Percentiles rank a stretch among this genome's conserved stretches.
These are phyloP conservation scores for Rhegmatorhina hoffmannsi DNA, from an alignment of 2,113 vertebrate species.

Conservation along the genomic window DNA sequence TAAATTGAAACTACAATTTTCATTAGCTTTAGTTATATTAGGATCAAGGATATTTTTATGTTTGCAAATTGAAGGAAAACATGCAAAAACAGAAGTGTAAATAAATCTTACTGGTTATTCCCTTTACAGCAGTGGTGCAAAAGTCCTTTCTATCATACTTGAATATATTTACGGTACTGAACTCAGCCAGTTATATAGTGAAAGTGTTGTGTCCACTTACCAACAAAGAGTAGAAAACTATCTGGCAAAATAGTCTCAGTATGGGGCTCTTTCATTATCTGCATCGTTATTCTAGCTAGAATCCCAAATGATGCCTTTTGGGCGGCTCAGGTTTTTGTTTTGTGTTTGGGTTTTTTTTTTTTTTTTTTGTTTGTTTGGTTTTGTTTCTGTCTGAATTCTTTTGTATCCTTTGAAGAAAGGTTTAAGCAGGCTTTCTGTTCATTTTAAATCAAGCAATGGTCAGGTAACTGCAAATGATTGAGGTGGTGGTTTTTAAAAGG, in stretches of 20 bases:
- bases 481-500: background rate
- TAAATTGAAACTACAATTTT: background rate
- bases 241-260: background rate
- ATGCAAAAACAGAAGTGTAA: background rate
- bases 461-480: background rate
- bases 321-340: background rate
- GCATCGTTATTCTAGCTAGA: background rate
- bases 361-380: too few species aligned
- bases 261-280: background rate
- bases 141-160: background rate
- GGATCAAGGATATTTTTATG: background rate
- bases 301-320: background rate
- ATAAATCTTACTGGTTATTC: background rate
- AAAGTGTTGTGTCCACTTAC: background rate
- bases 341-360: too few species aligned
- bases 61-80: constrained; percentile 13
- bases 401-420: background rate
- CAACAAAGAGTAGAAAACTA: background rate
- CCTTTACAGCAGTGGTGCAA: background rate
- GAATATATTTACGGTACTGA: background rate
- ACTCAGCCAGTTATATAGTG: background rate
- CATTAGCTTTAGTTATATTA: background rate
- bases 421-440: background rate
- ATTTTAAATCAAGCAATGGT: background rate
- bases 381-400: background rate